Conservation (phyloP, 2,113 vertebrate species). For the Cheirogaleus medius region DNA sequence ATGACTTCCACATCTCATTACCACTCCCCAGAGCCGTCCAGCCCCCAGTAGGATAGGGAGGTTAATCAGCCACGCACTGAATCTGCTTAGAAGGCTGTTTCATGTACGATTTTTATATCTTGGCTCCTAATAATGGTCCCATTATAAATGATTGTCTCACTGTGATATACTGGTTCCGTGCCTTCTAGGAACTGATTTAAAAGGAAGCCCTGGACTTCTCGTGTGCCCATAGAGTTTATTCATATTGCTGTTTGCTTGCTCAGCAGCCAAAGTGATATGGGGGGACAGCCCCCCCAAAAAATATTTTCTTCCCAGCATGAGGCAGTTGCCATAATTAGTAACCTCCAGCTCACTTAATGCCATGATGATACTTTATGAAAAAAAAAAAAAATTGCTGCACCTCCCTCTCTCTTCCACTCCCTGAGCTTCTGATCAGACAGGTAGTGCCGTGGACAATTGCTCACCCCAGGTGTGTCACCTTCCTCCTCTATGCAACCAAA, state of each 20-base stretch:
- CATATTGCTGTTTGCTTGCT: conserved; percentile 60
- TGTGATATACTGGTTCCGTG: conserved; percentile 63
- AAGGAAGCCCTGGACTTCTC: conserved; percentile 41
- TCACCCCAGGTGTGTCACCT: background rate
- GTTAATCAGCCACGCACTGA: conserved; percentile 64
- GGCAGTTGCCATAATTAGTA: conserved; percentile 51
- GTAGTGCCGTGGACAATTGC: background rate
- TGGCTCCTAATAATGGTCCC: conserved; percentile 70
- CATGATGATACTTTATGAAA: background rate
- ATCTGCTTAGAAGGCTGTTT: conserved; percentile 78
- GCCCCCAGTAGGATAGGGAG: conserved; percentile 35
- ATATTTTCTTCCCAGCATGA: conserved; percentile 50
- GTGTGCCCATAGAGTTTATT: conserved; percentile 32
- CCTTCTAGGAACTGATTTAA: conserved; percentile 68
- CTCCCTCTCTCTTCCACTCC: accelerated
- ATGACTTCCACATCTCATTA: conserved; percentile 66
- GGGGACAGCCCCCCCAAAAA: background rate
- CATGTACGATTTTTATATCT: conserved; percentile 68
- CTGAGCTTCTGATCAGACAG: background rate
- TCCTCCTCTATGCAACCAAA: background rate
- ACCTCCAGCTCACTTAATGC: background rate
- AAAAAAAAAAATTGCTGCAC: background rate
- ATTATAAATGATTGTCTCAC: conserved; percentile 74
- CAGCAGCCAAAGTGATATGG: conserved; percentile 58
- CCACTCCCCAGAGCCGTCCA: background rate